Base-by-base conservation (phyloP, 35 echinoderm and acorn worm species). In the Apostichopus californicus region DNA sequence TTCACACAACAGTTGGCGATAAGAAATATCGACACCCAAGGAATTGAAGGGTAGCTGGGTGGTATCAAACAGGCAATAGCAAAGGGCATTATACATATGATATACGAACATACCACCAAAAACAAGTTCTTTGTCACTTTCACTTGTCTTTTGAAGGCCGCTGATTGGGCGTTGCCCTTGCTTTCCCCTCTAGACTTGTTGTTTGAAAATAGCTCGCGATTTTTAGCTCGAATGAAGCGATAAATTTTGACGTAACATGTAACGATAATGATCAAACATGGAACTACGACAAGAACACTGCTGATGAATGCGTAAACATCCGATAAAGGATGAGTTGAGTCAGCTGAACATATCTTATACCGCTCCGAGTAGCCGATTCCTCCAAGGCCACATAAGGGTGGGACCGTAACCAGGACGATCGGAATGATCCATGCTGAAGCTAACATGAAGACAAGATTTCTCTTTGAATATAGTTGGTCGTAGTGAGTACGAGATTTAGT, bases 111-210 rank as follows among this genome's bases (percentile, higher is more conserved):
- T 7, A 92, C 78, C 21, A 96, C 91, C 14, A 93, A 17, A 73
- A 96, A 96, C 21, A 96, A 70, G 57, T 96, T 96, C 87, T 93
- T 91, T 17, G 94, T 95, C 52, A 95, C 93, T 89, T 68, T 61
- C 26, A 90, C 60, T 28, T 95, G 94, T 63, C 65, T 77, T 80
- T 90, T 88, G 77, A 63, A 88, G 54, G 58, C 57, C 34, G 86
- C 63, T 87, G 65, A 77, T 56, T 85, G 18, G 52, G 4, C 23
- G 15, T n/a, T 56, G 53, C 54, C 5, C 21, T 83, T 54, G 14
- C 21, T 55, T 3, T 83, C 10, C 5, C 46, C 80, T 57, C 18
- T 14, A 10, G 11, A 7, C 5, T 0, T 3, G 24, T 20, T 22
- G 3, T 20, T 24, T 12, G 64, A 23, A 5, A 34, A 13, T 12